phyloP scores from a whole-genome alignment of 2,797 vertebrate genomes.

The Ceryle rudis region DNA sequence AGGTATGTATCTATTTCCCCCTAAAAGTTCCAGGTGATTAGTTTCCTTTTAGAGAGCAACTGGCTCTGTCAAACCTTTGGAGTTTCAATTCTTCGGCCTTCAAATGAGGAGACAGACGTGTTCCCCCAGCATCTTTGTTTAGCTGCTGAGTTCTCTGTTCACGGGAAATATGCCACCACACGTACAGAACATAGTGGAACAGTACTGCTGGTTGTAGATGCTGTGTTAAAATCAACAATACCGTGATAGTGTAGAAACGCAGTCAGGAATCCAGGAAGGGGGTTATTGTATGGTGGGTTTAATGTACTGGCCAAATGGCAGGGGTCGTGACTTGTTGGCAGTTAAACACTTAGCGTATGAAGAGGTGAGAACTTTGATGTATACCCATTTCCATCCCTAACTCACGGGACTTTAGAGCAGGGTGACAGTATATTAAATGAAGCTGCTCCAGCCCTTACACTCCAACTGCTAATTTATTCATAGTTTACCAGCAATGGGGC shows the following conservation, averaged over 20 bases:
- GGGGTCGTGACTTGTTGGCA: background rate
- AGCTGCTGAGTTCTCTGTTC: background rate
- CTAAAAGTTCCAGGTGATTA: background rate
- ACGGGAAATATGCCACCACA: background rate
- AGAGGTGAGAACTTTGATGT: background rate
- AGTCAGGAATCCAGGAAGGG: background rate
- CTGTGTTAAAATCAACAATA: background rate
- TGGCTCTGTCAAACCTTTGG: background rate
- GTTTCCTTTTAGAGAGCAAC: background rate
- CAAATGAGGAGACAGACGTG: background rate
- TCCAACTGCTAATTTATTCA: constrained; percentile 62
- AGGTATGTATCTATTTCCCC: background rate
- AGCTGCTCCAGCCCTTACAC: constrained; percentile 44
- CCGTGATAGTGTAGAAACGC: background rate
- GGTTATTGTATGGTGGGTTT: background rate
- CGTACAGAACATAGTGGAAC: background rate
- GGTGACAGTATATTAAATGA: constrained; percentile 31
- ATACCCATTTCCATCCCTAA: background rate
- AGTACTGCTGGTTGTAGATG: background rate
- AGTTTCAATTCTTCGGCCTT: background rate
- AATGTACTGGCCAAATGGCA: background rate
- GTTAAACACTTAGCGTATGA: background rate
- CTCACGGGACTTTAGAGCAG: constrained; percentile 8
- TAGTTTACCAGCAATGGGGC: background rate
- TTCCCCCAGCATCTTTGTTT: background rate